Evolutionary conservation across 2,888 invertebrate genomes (phyloP), one percentile per base, ranked within the genome.

Genomic region (Scotopteryx bipunctaria): DNA sequence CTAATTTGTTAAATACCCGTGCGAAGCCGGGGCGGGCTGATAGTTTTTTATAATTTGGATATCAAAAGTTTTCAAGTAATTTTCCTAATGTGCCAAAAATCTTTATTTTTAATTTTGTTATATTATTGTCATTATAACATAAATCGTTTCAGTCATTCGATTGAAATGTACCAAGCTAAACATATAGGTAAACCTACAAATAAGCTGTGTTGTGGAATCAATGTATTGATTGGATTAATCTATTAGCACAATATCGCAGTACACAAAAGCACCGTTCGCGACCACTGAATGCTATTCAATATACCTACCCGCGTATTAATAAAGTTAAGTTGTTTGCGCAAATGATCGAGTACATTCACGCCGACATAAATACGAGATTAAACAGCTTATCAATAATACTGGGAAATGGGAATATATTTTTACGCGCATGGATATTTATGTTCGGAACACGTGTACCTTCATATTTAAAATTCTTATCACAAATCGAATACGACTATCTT

Each of bases 161-260:
- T 83, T 80, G 81, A 83, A 86, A 84, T 85, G 83, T 86, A 42
- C 23, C 4, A 85, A 41, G 13, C 5, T 33, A 86, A 86, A 86
- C 83, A 70, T 66, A 61, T 64, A n/a, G n/a, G n/a, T n/a, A n/a
- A n/a, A n/a, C n/a, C n/a, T n/a, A 72, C 65, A 74, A 70, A 70
- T 67, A 78, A 72, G 74, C 75, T 72, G 72, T 80, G 80, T 78
- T 77, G 80, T 71, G 81, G 86, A 86, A 85, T 86, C 87, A 85
- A 87, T 87, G 84, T 86, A 85, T 86, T 86, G 86, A 89, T 88
- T 85, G 87, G 84, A 87, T 87, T 87, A 87, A 85, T 86, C 83
- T 87, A 88, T 88, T 86, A 88, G 82, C 82, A 77, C 82, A 78
- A 81, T 81, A 83, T 82, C 77, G 42, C 21, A 68, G 68, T 76